Base-by-base conservation (phyloP, 2,888 invertebrate species). In the Pyrocoelia pectoralis region DNA sequence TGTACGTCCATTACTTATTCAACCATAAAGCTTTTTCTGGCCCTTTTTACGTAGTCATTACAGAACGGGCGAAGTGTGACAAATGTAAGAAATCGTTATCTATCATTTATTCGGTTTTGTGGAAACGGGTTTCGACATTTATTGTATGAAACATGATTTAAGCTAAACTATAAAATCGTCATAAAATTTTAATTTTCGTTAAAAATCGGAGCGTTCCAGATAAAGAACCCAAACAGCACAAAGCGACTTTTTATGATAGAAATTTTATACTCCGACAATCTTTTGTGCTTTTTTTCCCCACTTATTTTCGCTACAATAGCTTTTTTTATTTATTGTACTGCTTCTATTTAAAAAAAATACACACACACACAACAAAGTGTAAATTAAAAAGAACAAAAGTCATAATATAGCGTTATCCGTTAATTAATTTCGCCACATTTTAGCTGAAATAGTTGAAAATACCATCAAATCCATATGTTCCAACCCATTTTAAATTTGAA, bases 401-500 rank as follows among this genome's bases (percentile, higher is more conserved):
- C 24, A 24, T 3, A 24, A n/a, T n/a, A n/a, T n/a, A n/a, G n/a
- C n/a, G n/a, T 24, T 24, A 24, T 24, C 24, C 24, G 24, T 24
- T 24, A 24, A 24, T 24, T 24, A 6, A 24, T 24, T 6, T 24
- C 24, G 24, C 6, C 24, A 6, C 24, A 6, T 24, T 24, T 24
- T 24, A 3, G 24, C 24, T n/a, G n/a, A n/a, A 24, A 24, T 24
- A 24, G 24, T 24, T 24, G 24, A 24, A 24, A 24, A 24, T 3
- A 33, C n/a, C n/a, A 17, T 46, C 46, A 46, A 46, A 46, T 18
- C 46, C 46, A 46, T 8, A 46, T 46, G 46, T 46, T 46, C n/a
- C n/a, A 46, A 15, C 46, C 43, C 15, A 46, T 46, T 46, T 46
- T 15, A 46, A 46, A 46, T 18, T 46, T 50, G 13, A 12, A 18